Conservation (phyloP, 1,140 invertebrate species). For the Bombus confusus region DNA sequence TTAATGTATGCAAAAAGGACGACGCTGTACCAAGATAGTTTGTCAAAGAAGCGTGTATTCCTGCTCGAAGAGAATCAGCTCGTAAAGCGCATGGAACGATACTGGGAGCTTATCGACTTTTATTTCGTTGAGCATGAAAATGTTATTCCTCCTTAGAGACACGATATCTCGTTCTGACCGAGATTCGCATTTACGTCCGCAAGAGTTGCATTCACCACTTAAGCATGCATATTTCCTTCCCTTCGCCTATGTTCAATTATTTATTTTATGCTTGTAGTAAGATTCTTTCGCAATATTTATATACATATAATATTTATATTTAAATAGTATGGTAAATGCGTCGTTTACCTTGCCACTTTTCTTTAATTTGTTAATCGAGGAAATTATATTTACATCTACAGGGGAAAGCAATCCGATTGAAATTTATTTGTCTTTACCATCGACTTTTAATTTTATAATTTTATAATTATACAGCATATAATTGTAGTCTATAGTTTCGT, state of each 20-base stretch:
- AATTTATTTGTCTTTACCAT: too few species aligned
- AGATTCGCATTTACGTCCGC: constrained; percentile 19
- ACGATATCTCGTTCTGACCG: constrained; percentile 27
- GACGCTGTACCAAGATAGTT: background rate
- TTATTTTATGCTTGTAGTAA: background rate
- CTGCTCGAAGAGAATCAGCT: background rate
- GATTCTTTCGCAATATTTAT: background rate
- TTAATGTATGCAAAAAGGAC: background rate
- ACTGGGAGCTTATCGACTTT: constrained; percentile 22
- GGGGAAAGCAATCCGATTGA: too few species aligned
- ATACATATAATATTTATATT: background rate
- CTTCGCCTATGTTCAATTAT: background rate
- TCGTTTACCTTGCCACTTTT: background rate
- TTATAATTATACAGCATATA: too few species aligned
- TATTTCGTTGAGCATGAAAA: constrained; percentile 16
- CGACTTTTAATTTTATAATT: too few species aligned
- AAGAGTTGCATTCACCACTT: background rate
- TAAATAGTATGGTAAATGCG: background rate
- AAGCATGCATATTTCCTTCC: background rate
- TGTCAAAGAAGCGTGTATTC: constrained; percentile 1
- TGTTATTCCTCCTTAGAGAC: constrained; percentile 24
- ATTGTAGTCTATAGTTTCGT: background rate
- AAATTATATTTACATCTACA: background rate
- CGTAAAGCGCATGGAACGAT: constrained; percentile 14
- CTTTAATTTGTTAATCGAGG: background rate